Percentiles rank a stretch among this genome's conserved stretches.
These are phyloP conservation scores for Passer montanus DNA, from an alignment of 2,113 vertebrate genomes.

Conservation along the genomic window DNA sequence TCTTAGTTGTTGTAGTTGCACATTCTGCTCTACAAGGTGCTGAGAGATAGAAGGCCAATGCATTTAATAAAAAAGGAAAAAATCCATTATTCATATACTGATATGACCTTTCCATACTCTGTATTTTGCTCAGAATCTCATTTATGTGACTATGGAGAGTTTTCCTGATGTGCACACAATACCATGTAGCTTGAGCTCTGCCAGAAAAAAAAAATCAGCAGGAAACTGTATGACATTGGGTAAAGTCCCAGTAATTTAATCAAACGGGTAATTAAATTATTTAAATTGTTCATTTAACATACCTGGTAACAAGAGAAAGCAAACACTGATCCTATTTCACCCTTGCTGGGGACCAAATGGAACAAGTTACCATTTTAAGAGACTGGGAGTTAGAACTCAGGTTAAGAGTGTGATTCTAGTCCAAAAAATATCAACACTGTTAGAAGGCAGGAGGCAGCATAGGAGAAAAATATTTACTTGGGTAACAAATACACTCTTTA, in stretches of 20 bases:
- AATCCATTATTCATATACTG: not conserved
- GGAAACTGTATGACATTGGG: not conserved
- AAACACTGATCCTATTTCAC: not conserved
- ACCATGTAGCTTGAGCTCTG: not conserved
- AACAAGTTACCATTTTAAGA: not conserved
- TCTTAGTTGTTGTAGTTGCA: not conserved
- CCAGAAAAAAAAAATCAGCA: not conserved
- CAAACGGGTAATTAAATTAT: not conserved
- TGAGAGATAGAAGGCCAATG: not conserved
- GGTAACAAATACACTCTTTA: not conserved
- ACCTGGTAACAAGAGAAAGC: not conserved
- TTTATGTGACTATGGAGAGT: not conserved
- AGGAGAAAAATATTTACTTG: not conserved
- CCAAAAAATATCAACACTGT: not conserved
- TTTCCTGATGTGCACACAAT: not conserved
- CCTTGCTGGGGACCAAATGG: not conserved
- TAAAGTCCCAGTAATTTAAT: not conserved
- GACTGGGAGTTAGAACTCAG: not conserved
- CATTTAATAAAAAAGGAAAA: not conserved
- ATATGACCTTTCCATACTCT: not conserved
- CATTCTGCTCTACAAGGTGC: not conserved
- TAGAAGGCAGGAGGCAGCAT: not conserved
- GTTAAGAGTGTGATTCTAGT: not conserved
- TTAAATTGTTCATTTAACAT: not conserved
- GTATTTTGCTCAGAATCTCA: not conserved